Evolutionary conservation across 2,797 vertebrate genomes (phyloP), one percentile per base, ranked within the genome.

Genomic region (Loris lydekkerianus): DNA sequence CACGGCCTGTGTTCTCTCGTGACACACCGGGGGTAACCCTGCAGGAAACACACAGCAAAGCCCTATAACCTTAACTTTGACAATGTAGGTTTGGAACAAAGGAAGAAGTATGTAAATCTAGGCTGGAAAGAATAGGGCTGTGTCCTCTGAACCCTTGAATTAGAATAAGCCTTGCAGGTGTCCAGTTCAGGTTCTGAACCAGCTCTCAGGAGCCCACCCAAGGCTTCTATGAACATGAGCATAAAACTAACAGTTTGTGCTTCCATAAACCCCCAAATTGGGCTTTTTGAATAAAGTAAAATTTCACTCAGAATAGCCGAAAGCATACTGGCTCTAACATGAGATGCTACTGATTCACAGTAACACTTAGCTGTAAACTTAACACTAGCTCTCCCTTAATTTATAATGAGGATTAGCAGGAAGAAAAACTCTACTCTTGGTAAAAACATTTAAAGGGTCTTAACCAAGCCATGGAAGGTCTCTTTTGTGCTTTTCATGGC

Each of bases 21-120:
- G 29, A 23, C n/a, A 23, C 2, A 1, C 31, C 4, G 6, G 7
- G 25, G 10, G 37, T 18, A 63, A 37, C 17, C 21, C 4, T 3
- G 0, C 18, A 83, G 65, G n/a, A 56, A 60, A 43, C 53, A 0
- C 58, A 27, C 1, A 6, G 60, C 37, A 56, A 7, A 56, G n/a
- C 10, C 53, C 3, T 6, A 5, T 23, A 11, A 69, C 17, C 37
- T 73, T n/a, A 46, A 18, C 84, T 82, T 53, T 7, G 49, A 70
- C 49, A 69, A 43, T 9, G 56, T 23, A 49, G 34, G 23, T 65
- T 43, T 73, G 60, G 27, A 60, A 75, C 82, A 93, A 76, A 76
- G 49, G 70, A 86, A 65, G 70, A 49, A 17, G 3, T 37, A n/a
- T 4, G 53, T 58, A 34, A 73, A 83, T 5, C 31, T 1, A n/a